Evolutionary conservation across 2,888 invertebrate species (phyloP).

Genomic region (Latheticus oryzae): DNA sequence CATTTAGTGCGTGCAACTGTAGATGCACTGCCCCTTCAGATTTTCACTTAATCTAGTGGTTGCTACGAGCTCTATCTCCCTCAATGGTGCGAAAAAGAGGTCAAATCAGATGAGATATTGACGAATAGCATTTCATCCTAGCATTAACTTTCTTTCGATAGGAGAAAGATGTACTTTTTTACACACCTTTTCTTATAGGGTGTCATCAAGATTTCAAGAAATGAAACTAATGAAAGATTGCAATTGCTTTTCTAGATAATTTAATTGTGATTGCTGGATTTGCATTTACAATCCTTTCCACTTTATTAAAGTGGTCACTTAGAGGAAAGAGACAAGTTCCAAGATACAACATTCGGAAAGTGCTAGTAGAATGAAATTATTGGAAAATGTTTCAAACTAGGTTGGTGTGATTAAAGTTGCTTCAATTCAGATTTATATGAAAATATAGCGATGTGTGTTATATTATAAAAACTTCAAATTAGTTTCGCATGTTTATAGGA

Average conservation of each 20-base stretch:
- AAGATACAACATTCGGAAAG: too few species aligned
- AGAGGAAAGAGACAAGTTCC: too few species aligned
- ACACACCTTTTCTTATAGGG: constrained; percentile 1
- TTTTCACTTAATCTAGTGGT: constrained; percentile 57
- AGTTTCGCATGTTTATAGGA: too few species aligned
- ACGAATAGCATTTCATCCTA: constrained; percentile 13
- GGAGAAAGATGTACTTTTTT: neutral
- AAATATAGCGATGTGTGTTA: too few species aligned
- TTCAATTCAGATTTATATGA: too few species aligned
- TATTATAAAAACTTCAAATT: too few species aligned
- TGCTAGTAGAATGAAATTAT: too few species aligned
- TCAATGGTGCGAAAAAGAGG: constrained; percentile 14
- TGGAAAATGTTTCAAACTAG: too few species aligned
- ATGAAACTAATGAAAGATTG: too few species aligned
- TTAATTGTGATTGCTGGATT: constrained; percentile 14
- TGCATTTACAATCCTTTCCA: constrained; percentile 28
- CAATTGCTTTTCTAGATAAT: too few species aligned
- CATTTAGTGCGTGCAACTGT: constrained; percentile 49
- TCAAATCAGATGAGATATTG: constrained; percentile 3
- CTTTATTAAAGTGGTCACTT: constrained; percentile 11
- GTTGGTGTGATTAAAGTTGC: too few species aligned
- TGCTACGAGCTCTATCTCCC: constrained; percentile 21
- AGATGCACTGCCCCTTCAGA: constrained; percentile 43
- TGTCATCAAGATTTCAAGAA: too few species aligned
- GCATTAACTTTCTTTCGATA: neutral